These are phyloP conservation scores for Smithornis capensis DNA, from an alignment of 2,113 vertebrate species.

Conservation along the genomic window DNA sequence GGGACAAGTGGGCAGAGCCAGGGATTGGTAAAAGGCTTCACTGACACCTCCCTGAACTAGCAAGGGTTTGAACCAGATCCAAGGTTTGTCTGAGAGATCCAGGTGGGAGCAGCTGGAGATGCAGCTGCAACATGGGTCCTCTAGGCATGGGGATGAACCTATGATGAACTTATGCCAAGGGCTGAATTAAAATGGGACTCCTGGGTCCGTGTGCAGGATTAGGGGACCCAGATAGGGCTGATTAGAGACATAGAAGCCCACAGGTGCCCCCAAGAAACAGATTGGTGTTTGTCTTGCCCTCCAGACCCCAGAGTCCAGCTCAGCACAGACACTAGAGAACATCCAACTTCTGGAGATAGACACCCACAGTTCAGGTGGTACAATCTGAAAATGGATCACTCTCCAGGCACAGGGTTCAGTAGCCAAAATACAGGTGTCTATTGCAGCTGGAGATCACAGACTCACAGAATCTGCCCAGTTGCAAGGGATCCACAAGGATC, in stretches of 20 bases:
- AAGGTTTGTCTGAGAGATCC: not conserved
- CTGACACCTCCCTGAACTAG: accelerated
- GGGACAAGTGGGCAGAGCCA: not conserved
- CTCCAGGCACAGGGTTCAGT: not conserved
- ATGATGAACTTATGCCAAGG: not conserved
- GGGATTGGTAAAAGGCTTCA: not conserved
- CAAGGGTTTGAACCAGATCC: not conserved
- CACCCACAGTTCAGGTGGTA: accelerated
- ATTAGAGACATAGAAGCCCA: not conserved
- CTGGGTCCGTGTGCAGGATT: not conserved
- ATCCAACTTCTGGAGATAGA: not conserved
- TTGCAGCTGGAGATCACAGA: not conserved
- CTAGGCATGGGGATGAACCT: not conserved
- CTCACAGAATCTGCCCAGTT: not conserved
- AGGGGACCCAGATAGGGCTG: not conserved
- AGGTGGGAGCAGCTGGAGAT: not conserved
- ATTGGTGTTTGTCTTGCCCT: not conserved
- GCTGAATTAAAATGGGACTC: not conserved
- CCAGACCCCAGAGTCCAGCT: not conserved
- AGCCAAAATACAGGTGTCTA: not conserved
- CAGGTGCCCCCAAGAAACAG: not conserved
- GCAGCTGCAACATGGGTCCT: not conserved
- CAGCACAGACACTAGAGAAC: not conserved
- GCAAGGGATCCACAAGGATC: not conserved
- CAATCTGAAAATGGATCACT: not conserved